Percentiles rank a stretch among this genome's conserved stretches.
Evolutionary conservation across 2,113 vertebrate genomes (phyloP).

Genomic region (Chitala chitala): DNA sequence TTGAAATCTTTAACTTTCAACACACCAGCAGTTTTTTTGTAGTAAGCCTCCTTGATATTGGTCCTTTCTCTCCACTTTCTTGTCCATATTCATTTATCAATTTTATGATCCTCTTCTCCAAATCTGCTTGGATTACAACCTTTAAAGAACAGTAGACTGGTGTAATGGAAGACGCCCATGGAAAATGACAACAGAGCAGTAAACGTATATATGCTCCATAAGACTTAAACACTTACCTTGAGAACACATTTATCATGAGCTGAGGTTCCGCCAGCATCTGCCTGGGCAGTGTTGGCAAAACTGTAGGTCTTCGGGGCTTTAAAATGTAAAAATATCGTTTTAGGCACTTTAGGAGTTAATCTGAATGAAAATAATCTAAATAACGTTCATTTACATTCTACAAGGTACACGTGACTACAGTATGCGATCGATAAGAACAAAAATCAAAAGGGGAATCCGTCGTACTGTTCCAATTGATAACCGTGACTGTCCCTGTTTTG

Average conservation of each 20-base stretch:
- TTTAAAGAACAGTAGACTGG: constrained; percentile 40
- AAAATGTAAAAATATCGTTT: constrained; percentile 19
- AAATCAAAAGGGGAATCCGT: too few relatives aligned
- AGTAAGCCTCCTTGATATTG: constrained; percentile 86
- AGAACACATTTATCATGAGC: constrained; percentile 83
- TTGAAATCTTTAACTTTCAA: neutral
- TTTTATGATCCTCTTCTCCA: constrained; percentile 88
- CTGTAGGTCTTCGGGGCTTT: constrained; percentile 93
- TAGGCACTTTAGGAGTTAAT: too few relatives aligned
- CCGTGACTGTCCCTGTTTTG: too few relatives aligned
- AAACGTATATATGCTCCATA: neutral
- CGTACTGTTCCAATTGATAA: too few relatives aligned
- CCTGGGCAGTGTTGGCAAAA: constrained; percentile 66
- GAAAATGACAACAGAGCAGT: neutral
- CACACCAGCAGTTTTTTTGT: constrained; percentile 89
- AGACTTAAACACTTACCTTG: constrained; percentile 61
- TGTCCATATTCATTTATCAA: constrained; percentile 87
- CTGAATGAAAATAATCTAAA: too few relatives aligned
- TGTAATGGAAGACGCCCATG: neutral
- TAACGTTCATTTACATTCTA: too few relatives aligned
- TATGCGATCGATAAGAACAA: too few relatives aligned
- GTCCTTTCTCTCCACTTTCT: constrained; percentile 73
- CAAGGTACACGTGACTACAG: too few relatives aligned
- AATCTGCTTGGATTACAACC: constrained; percentile 80
- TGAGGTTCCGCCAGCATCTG: constrained; percentile 64